phyloP scores from a whole-genome alignment of 2,113 vertebrate genomes.

The Engystomops pustulosus region DNA sequence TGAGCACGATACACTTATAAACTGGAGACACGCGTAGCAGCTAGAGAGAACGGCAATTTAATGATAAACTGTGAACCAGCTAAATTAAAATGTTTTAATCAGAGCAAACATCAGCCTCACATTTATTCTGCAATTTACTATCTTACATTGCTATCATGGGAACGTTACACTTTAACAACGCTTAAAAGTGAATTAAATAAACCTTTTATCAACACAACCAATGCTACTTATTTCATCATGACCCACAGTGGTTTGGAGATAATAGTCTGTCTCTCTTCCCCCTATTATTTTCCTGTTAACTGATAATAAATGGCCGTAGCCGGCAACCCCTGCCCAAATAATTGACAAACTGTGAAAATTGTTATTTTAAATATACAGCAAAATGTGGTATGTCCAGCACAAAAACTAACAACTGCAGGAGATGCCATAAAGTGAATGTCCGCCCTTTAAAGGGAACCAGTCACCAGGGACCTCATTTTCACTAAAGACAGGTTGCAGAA shows the following conservation, averaged over 20 bases:
- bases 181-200: background rate
- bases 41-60: constrained; percentile 3
- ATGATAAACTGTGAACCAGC: constrained; percentile 22
- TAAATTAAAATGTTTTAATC: constrained; percentile 14
- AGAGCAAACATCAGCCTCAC: background rate
- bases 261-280: background rate
- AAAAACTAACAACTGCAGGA: too few species aligned
- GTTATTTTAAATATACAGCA: too few species aligned
- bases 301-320: background rate
- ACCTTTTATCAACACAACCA: background rate
- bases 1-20: constrained; percentile 19
- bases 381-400: too few species aligned
- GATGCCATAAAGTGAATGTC: background rate
- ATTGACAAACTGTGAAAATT: background rate
- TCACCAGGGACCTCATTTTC: too few species aligned
- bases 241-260: background rate
- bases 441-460: too few species aligned
- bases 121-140: constrained; percentile 4
- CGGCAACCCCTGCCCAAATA: background rate
- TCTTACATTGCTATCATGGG: background rate
- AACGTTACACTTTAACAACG: background rate
- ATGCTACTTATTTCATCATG: background rate
- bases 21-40: background rate
- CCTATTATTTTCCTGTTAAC: constrained; percentile 1
- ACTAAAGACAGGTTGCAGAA: too few species aligned